Percentiles rank a stretch among this genome's conserved stretches.
Conservation (phyloP, 37 sponge, comb jelly and placozoan genomes). For the Haliclona indistincta region DNA sequence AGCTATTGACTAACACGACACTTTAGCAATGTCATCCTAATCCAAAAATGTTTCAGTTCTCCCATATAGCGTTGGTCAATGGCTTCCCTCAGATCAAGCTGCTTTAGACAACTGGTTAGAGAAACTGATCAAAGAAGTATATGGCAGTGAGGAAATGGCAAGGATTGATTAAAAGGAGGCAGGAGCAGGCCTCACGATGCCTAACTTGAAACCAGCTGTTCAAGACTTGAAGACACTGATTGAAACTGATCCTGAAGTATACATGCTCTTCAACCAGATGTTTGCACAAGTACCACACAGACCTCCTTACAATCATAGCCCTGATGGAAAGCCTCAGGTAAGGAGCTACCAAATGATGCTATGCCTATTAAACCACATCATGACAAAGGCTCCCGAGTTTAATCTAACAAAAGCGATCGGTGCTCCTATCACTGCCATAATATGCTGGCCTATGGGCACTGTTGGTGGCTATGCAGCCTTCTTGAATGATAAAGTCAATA, state of each 20-base stretch:
- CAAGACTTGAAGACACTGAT: conserved; percentile 14
- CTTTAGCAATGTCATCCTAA: neutral
- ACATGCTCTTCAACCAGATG: conserved; percentile 27
- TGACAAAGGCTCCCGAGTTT: conserved; percentile 39
- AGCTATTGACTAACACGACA: no score
- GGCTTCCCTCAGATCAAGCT: conserved; percentile 34
- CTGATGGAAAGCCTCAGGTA: conserved; percentile 31
- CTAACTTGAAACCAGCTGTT: neutral
- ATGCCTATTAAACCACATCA: conserved; percentile 22
- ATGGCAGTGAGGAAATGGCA: neutral
- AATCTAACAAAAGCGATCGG: conserved; percentile 13
- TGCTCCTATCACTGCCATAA: conserved; percentile 49
- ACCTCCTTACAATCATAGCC: neutral
- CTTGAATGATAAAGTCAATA: conserved; percentile 26
- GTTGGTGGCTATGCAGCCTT: conserved; percentile 39
- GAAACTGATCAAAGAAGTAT: conserved; percentile 30
- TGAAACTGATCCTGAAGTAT: conserved; percentile 9
- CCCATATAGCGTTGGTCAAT: conserved; percentile 32
- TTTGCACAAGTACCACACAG: conserved; percentile 31
- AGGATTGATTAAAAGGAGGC: no score
- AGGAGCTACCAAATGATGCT: conserved; percentile 17
- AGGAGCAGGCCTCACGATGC: neutral
- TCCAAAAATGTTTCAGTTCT: no score
- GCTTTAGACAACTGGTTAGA: conserved; percentile 23
- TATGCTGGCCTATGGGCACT: conserved; percentile 45